A percentile compares a stretch with the other conserved stretches of the same genome.
These are phyloP conservation scores for Aphidoletes aphidimyza DNA, from an alignment of 2,888 invertebrate species.

Conservation along the genomic window DNA sequence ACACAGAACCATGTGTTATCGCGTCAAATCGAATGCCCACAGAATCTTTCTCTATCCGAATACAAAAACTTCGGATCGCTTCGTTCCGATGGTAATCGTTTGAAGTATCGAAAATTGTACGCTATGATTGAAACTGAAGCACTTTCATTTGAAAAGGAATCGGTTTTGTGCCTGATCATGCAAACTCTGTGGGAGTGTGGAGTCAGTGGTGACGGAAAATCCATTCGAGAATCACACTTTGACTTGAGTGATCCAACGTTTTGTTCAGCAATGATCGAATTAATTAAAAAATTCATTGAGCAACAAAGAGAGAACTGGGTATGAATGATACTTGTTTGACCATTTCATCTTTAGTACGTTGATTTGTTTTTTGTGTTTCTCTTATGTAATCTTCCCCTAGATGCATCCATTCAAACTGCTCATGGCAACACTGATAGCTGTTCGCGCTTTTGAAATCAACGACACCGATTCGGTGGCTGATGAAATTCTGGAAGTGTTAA, in stretches of 20 bases:
- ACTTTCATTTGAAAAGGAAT: slow-evolving; percentile 16
- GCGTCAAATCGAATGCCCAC: neutral
- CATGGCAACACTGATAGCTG: neutral
- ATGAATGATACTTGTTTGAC: neutral
- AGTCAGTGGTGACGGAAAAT: slow-evolving; percentile 68
- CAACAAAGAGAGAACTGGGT: slow-evolving; percentile 13
- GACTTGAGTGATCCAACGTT: neutral
- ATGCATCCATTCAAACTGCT: slow-evolving; percentile 8
- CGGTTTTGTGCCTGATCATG: slow-evolving; percentile 61
- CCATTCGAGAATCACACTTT: slow-evolving; percentile 67
- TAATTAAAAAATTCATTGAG: neutral
- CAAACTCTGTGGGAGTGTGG: slow-evolving; percentile 68
- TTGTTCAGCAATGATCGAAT: neutral
- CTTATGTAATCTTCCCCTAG: too few relatives aligned
- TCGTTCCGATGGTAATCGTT: slow-evolving; percentile 40
- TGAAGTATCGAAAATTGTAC: slow-evolving; percentile 20
- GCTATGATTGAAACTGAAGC: slow-evolving; percentile 47
- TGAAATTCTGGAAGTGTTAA: neutral
- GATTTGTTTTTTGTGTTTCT: too few relatives aligned
- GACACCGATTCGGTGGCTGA: neutral
- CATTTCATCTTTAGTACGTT: neutral
- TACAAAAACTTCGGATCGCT: slow-evolving; percentile 35
- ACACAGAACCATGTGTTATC: slow-evolving; percentile 12
- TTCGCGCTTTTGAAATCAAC: slow-evolving; percentile 26
- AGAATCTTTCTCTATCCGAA: neutral